phyloP scores from a whole-genome alignment of 2,888 invertebrate genomes.

The Blastobasis adustella region DNA sequence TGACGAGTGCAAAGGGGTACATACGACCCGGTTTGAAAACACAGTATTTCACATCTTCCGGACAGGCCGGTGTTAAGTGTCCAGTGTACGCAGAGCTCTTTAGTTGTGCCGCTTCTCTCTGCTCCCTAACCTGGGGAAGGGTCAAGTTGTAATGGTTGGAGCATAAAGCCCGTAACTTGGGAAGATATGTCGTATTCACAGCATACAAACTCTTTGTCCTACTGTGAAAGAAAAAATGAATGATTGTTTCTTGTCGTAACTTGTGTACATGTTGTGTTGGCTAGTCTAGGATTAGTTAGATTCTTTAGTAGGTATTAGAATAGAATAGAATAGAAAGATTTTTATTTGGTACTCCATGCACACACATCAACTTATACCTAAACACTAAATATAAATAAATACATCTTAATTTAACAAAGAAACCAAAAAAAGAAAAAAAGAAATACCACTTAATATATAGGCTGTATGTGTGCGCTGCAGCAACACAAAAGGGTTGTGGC shows the following conservation, averaged over 20 bases:
- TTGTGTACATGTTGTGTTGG: conserved; percentile 25
- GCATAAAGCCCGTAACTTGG: conserved; percentile 41
- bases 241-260: conserved; percentile 52
- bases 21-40: conserved; percentile 44
- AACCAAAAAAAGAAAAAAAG: too few relatives aligned
- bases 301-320: too few relatives aligned
- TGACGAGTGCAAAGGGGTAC: conserved; percentile 43
- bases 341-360: too few relatives aligned
- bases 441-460: too few relatives aligned
- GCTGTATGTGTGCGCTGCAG: too few relatives aligned
- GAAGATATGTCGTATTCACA: conserved; percentile 48
- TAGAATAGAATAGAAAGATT: too few relatives aligned
- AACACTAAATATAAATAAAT: too few relatives aligned
- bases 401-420: too few relatives aligned
- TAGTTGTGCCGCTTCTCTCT: not conserved
- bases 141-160: conserved; percentile 33
- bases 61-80: conserved; percentile 47
- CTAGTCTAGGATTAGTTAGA: too few relatives aligned
- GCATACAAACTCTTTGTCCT: conserved; percentile 49
- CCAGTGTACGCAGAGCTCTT: conserved; percentile 33
- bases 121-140: conserved; percentile 12
- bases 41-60: conserved; percentile 46
- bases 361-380: too few relatives aligned
- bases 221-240: conserved; percentile 50
- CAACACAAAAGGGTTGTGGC: too few relatives aligned